Base-by-base conservation (phyloP, 2,888 invertebrate genomes). In the Ernsta delagoae region DNA sequence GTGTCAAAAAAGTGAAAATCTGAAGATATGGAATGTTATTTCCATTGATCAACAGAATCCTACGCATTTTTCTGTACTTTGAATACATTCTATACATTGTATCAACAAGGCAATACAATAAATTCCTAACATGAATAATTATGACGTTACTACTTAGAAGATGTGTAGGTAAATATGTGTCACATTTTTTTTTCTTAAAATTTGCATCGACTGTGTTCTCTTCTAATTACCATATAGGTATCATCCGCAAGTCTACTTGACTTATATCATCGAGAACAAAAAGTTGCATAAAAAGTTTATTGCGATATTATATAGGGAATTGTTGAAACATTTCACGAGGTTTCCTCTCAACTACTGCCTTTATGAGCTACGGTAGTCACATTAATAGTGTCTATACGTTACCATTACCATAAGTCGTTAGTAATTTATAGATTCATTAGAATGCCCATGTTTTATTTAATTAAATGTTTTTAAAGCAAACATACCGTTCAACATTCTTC, bases 361-460 rank as follows among this genome's bases (percentile, higher is more conserved):
- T 63, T 69, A 59, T 62, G 7, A 69, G 69, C 50, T 5, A 59
- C 43, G 41, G 63, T 36, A 69, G 59, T 63, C 53, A 63, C 57
- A 43, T 69, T 69, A 63, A 69, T 63, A 69, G 63, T 59, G n/a
- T 43, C 69, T 63, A 63, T 59, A 59, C 63, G 50, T 69, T 53
- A 69, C 69, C 63, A 63, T 69, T 69, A 63, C 69, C 63, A 69
- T 63, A 69, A 69, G 64, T 60, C 63, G 63, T 62, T 50, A 68
- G 57, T 62, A 60, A 64, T 70, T 70, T 62, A 70, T 64, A 70
- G 59, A 70, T 70, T 65, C 59, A 70, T 70, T 70, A 65, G 59
- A 70, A 64, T 64, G 70, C 54, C 64, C 64, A 65, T 70, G 70
- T 65, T 64, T 70, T 70, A 70, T 70, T 70, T 64, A 70, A 70